phyloP scores from a whole-genome alignment of 1,140 invertebrate genomes.

The Copidosoma floridanum region DNA sequence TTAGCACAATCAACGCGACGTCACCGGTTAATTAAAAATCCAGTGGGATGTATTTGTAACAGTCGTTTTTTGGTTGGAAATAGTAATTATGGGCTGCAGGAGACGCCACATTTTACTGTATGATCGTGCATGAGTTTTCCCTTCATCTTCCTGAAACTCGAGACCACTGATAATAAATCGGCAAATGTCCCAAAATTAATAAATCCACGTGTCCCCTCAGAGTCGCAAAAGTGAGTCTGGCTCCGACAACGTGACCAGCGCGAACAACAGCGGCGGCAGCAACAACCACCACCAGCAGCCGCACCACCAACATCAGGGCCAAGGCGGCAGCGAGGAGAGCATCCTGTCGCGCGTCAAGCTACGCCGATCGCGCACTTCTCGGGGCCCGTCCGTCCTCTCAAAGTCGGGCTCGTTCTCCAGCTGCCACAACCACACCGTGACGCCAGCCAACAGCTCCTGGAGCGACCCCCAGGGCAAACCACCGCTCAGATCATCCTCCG shows the following conservation, averaged over 20 bases:
- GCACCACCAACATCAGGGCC: constrained; percentile 28
- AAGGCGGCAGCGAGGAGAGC: constrained; percentile 34
- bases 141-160: too few relatives aligned
- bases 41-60: too few relatives aligned
- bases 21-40: too few relatives aligned
- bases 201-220: constrained; percentile 36
- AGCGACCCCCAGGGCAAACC: background rate
- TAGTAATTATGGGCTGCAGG: too few relatives aligned
- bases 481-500: background rate
- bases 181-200: too few relatives aligned
- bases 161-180: too few relatives aligned
- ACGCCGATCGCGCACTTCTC: constrained; percentile 38
- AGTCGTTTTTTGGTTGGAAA: too few relatives aligned
- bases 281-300: constrained; percentile 36
- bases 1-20: too few relatives aligned
- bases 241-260: constrained; percentile 54
- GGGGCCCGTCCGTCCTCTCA: too few relatives aligned
- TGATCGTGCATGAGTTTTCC: too few relatives aligned
- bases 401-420: constrained; percentile 70
- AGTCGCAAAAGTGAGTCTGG: constrained; percentile 62
- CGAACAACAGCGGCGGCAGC: constrained; percentile 46
- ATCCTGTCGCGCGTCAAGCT: constrained; percentile 28
- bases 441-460: background rate
- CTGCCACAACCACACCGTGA: constrained; percentile 57
- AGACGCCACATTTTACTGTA: too few relatives aligned